These are phyloP conservation scores for Drosophila aldrichi DNA, from an alignment of 2,888 invertebrate genomes.

Conservation along the genomic window DNA sequence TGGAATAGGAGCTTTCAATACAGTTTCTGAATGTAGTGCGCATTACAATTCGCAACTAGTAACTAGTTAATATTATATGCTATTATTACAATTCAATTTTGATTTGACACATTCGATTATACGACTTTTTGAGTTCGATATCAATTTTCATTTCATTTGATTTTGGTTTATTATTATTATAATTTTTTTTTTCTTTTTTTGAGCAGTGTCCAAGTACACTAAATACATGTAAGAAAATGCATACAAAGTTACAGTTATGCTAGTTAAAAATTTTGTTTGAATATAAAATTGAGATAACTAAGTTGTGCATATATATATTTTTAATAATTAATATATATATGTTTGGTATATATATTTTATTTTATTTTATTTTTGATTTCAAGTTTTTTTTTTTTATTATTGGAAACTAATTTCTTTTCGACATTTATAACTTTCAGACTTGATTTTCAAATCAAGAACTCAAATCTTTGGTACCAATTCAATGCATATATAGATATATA, in stretches of 20 bases:
- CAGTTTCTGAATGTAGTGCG: slow-evolving; percentile 40
- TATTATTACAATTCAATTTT: slow-evolving; percentile 45
- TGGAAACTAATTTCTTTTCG: slow-evolving; percentile 26
- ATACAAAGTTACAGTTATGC: slow-evolving; percentile 77
- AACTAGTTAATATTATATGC: slow-evolving; percentile 54
- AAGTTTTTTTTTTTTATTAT: slow-evolving; percentile 33
- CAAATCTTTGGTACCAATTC: slow-evolving; percentile 48
- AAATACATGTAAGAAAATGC: slow-evolving; percentile 77
- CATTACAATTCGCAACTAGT: slow-evolving; percentile 53
- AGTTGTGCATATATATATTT: slow-evolving; percentile 51
- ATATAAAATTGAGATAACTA: slow-evolving; percentile 80
- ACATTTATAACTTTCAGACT: slow-evolving; percentile 33
- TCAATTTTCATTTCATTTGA: slow-evolving; percentile 1
- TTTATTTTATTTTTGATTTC: slow-evolving; percentile 22
- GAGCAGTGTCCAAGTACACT: slow-evolving; percentile 63
- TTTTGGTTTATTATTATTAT: neutral
- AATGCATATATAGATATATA: slow-evolving; percentile 14
- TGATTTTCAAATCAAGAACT: slow-evolving; percentile 27
- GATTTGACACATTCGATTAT: slow-evolving; percentile 44
- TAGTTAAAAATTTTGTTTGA: slow-evolving; percentile 76
- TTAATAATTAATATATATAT: slow-evolving; percentile 12
- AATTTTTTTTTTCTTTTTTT: neutral
- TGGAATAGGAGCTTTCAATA: slow-evolving; percentile 62
- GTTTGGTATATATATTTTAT: neutral
- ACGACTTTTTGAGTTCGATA: slow-evolving; percentile 39